phyloP scores from a whole-genome alignment of 2,113 vertebrate genomes.

The Orientallactaga bullata region DNA sequence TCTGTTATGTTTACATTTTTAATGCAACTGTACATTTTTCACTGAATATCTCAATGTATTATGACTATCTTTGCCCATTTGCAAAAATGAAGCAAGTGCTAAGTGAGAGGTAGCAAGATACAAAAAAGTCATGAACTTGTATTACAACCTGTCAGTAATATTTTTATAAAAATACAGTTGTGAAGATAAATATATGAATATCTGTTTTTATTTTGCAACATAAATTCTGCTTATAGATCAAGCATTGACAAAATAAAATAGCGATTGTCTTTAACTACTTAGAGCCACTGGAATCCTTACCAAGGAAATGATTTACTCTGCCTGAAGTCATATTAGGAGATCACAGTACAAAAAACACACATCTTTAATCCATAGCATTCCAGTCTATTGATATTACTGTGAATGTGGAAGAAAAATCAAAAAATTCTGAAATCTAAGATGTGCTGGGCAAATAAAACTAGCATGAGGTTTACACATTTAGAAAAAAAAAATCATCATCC shows the following conservation, averaged over 20 bases:
- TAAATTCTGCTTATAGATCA: not conserved
- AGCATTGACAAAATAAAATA: not conserved
- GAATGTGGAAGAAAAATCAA: not conserved
- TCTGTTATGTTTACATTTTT: not conserved
- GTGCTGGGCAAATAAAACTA: not conserved
- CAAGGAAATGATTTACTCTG: not conserved
- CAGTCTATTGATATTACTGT: not conserved
- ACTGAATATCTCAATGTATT: not conserved
- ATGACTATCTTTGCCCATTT: not conserved
- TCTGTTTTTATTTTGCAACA: not conserved
- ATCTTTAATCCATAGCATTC: not conserved
- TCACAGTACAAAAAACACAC: conserved; percentile 12
- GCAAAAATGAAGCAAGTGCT: not conserved
- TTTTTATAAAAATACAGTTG: too few species aligned
- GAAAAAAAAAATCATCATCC: conserved; percentile 18
- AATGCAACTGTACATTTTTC: not conserved
- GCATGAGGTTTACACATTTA: conserved; percentile 20
- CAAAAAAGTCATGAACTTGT: not conserved
- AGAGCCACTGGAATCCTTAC: conserved; percentile 33
- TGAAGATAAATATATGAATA: not conserved
- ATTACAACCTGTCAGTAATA: too few species aligned
- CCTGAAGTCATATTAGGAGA: not conserved
- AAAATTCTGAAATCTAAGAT: conserved; percentile 40
- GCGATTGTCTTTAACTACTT: not conserved
- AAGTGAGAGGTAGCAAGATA: too few species aligned